These are phyloP conservation scores for Neoitamus cyanurus DNA, from an alignment of 2,888 invertebrate genomes.

Conservation along the genomic window DNA sequence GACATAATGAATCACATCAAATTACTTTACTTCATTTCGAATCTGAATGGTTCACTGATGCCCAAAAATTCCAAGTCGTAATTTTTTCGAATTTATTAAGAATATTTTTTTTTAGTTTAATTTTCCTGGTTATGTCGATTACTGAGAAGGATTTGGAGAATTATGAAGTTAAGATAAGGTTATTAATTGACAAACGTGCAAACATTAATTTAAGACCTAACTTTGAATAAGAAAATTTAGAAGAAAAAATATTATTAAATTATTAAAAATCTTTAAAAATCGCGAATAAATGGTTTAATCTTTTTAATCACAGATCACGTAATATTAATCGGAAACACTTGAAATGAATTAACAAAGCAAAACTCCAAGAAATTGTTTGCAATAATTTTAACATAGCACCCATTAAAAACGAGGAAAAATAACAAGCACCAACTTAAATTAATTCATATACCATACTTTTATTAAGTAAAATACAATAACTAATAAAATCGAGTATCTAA, in stretches of 20 bases:
- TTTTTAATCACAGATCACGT: neutral
- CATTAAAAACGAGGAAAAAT: neutral
- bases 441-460: neutral
- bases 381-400: neutral
- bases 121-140: neutral
- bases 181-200: neutral
- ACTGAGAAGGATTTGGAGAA: neutral
- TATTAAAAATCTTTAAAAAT: neutral
- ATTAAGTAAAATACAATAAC: neutral
- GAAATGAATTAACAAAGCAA: neutral
- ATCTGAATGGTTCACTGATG: too few relatives aligned
- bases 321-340: neutral
- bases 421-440: neutral
- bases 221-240: neutral
- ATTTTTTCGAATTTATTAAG: neutral
- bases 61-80: too few relatives aligned
- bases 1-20: too few relatives aligned
- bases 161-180: neutral
- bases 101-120: too few relatives aligned
- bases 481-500: neutral
- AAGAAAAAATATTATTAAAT: neutral
- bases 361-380: neutral
- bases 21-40: neutral
- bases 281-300: neutral
- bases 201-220: neutral